Conservation (phyloP, 2,888 invertebrate species). For the Leucophenga maculata region DNA sequence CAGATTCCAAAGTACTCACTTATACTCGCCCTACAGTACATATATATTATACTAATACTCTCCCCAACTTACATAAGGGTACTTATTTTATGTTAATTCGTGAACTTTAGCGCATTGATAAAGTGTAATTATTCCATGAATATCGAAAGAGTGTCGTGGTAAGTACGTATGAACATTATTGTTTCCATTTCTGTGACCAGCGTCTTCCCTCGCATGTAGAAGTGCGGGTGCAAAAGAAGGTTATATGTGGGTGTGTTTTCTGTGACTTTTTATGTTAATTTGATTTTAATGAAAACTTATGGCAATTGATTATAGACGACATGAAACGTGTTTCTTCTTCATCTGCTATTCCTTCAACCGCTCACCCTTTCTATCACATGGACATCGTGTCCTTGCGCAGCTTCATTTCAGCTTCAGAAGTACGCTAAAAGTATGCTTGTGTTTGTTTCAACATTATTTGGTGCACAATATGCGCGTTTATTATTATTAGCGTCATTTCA, state of each 20-base stretch:
- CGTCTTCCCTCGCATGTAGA: conserved; percentile 26
- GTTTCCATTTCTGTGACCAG: neutral
- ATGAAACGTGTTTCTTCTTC: conserved; percentile 33
- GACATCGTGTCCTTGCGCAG: neutral
- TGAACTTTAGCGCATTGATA: conserved; percentile 55
- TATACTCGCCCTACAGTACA: too few relatives aligned
- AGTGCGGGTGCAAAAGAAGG: neutral
- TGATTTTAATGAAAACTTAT: conserved; percentile 63
- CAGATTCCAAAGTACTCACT: too few relatives aligned
- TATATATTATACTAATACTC: too few relatives aligned
- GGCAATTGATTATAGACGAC: conserved; percentile 65
- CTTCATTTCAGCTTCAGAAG: too few relatives aligned
- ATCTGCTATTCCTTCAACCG: neutral
- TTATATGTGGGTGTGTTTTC: conserved; percentile 30
- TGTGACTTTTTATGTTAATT: conserved; percentile 65
- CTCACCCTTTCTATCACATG: neutral
- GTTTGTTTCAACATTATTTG: too few relatives aligned
- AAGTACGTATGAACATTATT: neutral
- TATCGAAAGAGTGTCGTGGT: conserved; percentile 55
- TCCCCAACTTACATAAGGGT: neutral
- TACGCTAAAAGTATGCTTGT: too few relatives aligned
- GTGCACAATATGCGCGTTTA: too few relatives aligned
- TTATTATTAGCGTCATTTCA: neutral
- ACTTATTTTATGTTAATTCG: conserved; percentile 53
- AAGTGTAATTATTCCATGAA: conserved; percentile 66